Percentiles rank a stretch among this genome's conserved stretches.
Evolutionary conservation across 2,888 invertebrate species (phyloP).

Genomic region (Taenaris catops): DNA sequence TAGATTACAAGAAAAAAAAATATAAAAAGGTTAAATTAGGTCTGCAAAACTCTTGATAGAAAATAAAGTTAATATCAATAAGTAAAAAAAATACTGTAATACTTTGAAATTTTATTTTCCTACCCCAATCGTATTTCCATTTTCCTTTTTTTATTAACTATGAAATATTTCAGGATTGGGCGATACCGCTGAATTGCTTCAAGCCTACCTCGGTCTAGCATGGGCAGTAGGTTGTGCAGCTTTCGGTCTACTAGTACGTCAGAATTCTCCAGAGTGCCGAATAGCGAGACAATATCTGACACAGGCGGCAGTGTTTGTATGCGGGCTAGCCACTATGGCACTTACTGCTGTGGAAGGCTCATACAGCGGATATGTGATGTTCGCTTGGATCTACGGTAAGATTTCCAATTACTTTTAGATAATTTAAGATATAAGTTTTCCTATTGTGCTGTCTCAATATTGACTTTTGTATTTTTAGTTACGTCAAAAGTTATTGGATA

Average conservation of each 20-base stretch:
- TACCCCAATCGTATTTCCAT: too few species aligned
- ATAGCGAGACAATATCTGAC: slow-evolving; percentile 92
- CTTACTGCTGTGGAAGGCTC: slow-evolving; percentile 88
- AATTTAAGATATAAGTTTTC: too few species aligned
- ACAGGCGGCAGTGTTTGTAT: slow-evolving; percentile 89
- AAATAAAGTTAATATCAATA: too few species aligned
- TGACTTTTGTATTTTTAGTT: too few species aligned
- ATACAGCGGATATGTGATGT: slow-evolving; percentile 88
- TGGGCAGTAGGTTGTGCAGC: slow-evolving; percentile 91
- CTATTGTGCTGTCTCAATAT: too few species aligned
- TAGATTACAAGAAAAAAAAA: too few species aligned
- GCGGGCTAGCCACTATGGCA: slow-evolving; percentile 87
- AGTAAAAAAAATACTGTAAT: too few species aligned
- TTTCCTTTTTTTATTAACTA: too few species aligned
- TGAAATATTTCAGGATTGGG: slow-evolving; percentile 58
- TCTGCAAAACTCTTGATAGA: too few species aligned
- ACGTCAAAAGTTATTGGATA: too few species aligned
- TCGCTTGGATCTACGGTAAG: slow-evolving; percentile 89
- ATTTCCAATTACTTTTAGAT: background rate
- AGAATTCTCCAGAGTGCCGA: slow-evolving; percentile 90
- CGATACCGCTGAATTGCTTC: slow-evolving; percentile 82
- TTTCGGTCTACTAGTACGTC: slow-evolving; percentile 90
- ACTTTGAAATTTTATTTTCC: too few species aligned
- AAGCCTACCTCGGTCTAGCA: slow-evolving; percentile 89
- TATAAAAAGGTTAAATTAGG: too few species aligned